phyloP scores from a whole-genome alignment of 2,797 vertebrate species.

The Rhinophrynus dorsalis region DNA sequence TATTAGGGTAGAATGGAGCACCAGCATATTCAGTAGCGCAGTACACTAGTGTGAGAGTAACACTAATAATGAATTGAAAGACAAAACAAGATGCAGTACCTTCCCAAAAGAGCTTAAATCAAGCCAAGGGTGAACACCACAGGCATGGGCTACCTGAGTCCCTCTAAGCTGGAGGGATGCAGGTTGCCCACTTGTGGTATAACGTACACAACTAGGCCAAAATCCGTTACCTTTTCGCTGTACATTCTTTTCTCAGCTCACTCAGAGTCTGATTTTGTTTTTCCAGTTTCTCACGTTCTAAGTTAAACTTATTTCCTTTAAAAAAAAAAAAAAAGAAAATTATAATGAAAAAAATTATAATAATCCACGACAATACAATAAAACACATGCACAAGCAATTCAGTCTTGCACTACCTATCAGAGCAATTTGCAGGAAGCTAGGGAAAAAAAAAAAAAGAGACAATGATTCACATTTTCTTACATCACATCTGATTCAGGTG shows the following conservation, averaged over 20 bases:
- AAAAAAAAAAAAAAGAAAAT: slow-evolving; percentile 1
- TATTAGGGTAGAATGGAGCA: too few relatives aligned
- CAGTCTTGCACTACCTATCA: neutral
- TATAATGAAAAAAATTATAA: too few relatives aligned
- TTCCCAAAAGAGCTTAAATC: too few relatives aligned
- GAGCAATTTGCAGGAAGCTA: neutral
- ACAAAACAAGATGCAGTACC: too few relatives aligned
- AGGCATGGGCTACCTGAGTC: too few relatives aligned
- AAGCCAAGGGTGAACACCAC: too few relatives aligned
- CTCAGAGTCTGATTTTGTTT: slow-evolving; percentile 82
- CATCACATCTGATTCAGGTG: neutral
- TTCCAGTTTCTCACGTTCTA: slow-evolving; percentile 79
- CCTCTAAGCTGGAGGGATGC: too few relatives aligned
- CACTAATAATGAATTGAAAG: too few relatives aligned
- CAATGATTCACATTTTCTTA: neutral
- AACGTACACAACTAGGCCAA: fast-evolving
- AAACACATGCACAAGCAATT: neutral
- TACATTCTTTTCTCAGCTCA: slow-evolving; percentile 88
- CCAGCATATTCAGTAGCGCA: too few relatives aligned
- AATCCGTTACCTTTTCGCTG: slow-evolving; percentile 85
- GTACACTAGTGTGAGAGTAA: too few relatives aligned
- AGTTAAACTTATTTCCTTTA: slow-evolving; percentile 81
- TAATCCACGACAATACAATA: too few relatives aligned
- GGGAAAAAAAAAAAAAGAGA: neutral
- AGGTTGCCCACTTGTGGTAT: too few relatives aligned